Conservation (phyloP, 2,888 invertebrate species). For the Eutolmus rufibarbis region DNA sequence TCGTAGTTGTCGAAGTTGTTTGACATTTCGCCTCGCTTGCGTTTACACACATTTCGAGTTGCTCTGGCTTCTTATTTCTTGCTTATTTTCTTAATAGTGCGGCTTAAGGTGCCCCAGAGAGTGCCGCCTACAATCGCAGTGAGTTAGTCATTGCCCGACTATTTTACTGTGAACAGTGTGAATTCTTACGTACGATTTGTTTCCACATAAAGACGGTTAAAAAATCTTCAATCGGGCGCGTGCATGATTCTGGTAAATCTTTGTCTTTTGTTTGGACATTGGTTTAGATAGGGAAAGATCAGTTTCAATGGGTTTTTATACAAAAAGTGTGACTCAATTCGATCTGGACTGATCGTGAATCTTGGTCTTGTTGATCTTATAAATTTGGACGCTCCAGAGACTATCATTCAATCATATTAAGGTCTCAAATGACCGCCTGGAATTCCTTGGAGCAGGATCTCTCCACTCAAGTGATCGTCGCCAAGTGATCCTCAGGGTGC, state of each 20-base stretch:
- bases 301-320: neutral
- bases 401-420: neutral
- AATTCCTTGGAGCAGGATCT: neutral
- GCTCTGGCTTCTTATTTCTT: neutral
- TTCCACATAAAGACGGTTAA: neutral
- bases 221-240: neutral
- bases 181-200: neutral
- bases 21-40: slow-evolving; percentile 26
- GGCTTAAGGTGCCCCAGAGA: neutral
- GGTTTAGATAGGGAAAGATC: neutral
- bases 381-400: neutral
- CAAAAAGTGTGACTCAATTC: neutral
- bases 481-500: neutral
- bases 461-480: neutral
- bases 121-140: slow-evolving; percentile 21
- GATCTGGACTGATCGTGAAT: neutral
- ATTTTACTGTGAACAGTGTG: neutral
- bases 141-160: slow-evolving; percentile 26
- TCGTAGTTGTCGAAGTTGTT: neutral
- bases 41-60: slow-evolving; percentile 8
- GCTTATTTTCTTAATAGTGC: neutral
- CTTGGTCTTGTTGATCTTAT: neutral
- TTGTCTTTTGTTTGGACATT: neutral
- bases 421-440: neutral
- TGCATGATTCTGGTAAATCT: neutral